Base-by-base conservation (phyloP, 2,888 invertebrate species). In the Drosophila tanythrix region DNA sequence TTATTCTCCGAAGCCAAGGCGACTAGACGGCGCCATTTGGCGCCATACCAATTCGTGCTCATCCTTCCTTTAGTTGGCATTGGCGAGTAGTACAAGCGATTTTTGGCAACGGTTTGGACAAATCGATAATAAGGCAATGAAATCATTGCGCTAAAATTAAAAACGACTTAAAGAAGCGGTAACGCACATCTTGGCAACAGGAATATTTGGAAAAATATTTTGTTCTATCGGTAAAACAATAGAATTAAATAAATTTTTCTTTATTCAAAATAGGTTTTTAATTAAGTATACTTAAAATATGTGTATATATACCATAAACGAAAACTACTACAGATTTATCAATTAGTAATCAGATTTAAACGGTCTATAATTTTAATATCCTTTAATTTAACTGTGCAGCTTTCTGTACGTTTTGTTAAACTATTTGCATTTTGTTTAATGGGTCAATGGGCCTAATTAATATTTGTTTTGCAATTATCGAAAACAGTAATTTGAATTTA, bases 11-110 rank as follows among this genome's bases (percentile, higher is more conserved):
- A 53, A 61, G 63, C 68, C 58, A 78, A 21, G 52, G 75, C 84
- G 86, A 70, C 87, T 71, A 87, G 88, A 87, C 89, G 87, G 83
- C 86, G 86, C 83, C 86, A 79, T 50, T 55, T 64, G 76, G 55
- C 63, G 73, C 65, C 80, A 71, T 69, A 74, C 71, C 36, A 74
- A 57, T 58, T 53, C 65, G 51, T 57, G 38, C 6, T 27, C 35
- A 62, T 40, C 36, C 35, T n/a, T 36, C 59, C 29, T 21, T 7
- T 36, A 27, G n/a, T 38, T 69, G 58, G 60, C 65, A 67, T 38
- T 60, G 38, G 29, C 31, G 25, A 40, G n/a, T 53, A 48, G 48
- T 55, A 36, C 6, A 57, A 7, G 21, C 8, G 1, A 46, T 62
- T 69, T 58, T 79, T 85, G 86, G 88, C 88, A 85, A 76, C 66